These are phyloP conservation scores for Lerista edwardsae DNA, from an alignment of 2,797 vertebrate genomes.

Conservation along the genomic window DNA sequence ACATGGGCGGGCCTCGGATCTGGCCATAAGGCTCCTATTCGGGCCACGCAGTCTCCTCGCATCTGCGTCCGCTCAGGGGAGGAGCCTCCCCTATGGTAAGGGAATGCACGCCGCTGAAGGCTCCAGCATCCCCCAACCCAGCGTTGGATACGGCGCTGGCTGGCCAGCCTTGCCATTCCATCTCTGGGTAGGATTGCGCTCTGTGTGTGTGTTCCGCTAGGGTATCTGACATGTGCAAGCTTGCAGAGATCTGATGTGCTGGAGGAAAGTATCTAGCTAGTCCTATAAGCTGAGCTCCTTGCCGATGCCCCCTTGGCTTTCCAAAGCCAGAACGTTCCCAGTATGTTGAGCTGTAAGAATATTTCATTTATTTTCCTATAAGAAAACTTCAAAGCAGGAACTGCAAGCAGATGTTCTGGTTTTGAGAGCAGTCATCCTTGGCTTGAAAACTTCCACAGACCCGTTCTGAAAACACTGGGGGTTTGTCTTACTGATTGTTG, in stretches of 20 bases:
- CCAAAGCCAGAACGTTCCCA: constrained; percentile 32
- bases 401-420: constrained; percentile 67
- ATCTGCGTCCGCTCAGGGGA: too few relatives aligned
- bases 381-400: constrained; percentile 67
- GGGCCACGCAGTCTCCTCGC: too few relatives aligned
- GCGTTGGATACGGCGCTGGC: too few relatives aligned
- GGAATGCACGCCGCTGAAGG: too few relatives aligned
- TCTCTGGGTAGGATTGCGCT: too few relatives aligned
- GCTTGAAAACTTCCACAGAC: constrained; percentile 47
- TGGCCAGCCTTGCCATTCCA: too few relatives aligned
- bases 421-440: constrained; percentile 45
- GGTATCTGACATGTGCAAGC: background rate
- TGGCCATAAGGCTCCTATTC: too few relatives aligned
- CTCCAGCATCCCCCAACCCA: too few relatives aligned
- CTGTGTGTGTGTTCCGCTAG: too few relatives aligned
- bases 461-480: constrained; percentile 43
- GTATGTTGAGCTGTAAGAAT: constrained; percentile 36
- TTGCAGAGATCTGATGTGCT: background rate
- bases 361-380: constrained; percentile 48
- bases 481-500: constrained; percentile 58
- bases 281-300: background rate
- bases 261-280: background rate
- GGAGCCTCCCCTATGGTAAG: too few relatives aligned
- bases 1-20: too few relatives aligned
- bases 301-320: constrained; percentile 29